Conservation (phyloP, 2,113 vertebrate species). For the Gallinago undulata region DNA sequence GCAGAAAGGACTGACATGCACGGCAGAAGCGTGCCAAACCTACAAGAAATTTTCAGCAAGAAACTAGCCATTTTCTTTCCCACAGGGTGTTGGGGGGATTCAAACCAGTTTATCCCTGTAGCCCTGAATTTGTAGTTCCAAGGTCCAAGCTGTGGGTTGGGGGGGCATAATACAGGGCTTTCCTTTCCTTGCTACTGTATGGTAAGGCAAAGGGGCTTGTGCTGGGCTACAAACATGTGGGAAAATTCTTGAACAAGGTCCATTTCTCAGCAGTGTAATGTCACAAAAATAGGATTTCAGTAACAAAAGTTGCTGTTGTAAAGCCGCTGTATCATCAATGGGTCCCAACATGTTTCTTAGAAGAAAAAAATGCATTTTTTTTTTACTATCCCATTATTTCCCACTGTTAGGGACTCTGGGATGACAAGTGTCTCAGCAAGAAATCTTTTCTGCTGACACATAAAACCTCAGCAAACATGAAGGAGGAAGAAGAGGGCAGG, state of each 20-base stretch:
- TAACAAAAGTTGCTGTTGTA: neutral
- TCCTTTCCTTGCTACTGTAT: neutral
- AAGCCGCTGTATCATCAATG: neutral
- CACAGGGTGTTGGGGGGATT: neutral
- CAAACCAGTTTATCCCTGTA: neutral
- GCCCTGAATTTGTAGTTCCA: neutral
- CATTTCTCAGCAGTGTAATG: neutral
- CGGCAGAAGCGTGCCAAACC: neutral
- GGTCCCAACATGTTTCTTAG: neutral
- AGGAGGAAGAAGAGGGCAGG: neutral
- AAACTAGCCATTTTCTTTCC: neutral
- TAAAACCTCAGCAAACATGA: neutral
- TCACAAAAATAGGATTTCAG: neutral
- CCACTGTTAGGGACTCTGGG: neutral
- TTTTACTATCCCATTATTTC: neutral
- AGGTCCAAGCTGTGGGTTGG: neutral
- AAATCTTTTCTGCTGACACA: neutral
- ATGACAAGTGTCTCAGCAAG: neutral
- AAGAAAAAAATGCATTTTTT: neutral
- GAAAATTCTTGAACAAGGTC: neutral
- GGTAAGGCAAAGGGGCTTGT: neutral
- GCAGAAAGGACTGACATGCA: neutral
- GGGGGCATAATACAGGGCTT: no score
- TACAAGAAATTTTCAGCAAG: neutral
- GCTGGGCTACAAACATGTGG: neutral